Base-by-base conservation (phyloP, 2,113 vertebrate species). In the Ifrita kowaldi region DNA sequence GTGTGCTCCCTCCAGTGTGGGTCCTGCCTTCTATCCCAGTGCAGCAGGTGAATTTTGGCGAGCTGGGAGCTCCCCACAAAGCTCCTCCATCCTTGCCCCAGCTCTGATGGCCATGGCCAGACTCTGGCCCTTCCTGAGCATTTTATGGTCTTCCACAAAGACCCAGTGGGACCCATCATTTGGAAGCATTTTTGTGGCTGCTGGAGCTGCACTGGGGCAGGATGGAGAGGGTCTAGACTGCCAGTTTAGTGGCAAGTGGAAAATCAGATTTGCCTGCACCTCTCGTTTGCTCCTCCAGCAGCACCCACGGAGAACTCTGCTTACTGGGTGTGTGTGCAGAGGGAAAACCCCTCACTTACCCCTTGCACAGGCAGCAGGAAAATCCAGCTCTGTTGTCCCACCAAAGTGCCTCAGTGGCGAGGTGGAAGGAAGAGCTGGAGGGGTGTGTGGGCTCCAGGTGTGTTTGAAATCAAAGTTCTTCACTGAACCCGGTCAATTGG, bases 1-100 rank as follows among this genome's bases (percentile, higher is more conserved):
- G 2, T 26, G 2, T 10, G 4, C 10, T 28, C 24, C 22, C 18
- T 69, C 49, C 87, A 70, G 27, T 1, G 0, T 18, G 44, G 4
- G 22, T 55, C 23, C 55, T 78, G 33, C 35, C 49, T 32, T 65
- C 65, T 14, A 3, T 33, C 13, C 28, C 7, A 1, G 9, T 18
- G 26, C 44, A 74, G 30, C 9, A 64, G 35, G 5, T 22, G 11
- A 26, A 23, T 24, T 7, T n/a, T n/a, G 37, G 27, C 1, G 7
- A 56, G 49, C 50, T 42, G 67, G 70, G 30, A 65, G 35, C 33
- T 77, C 53, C n/a, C 47, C 60, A 20, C 35, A 69, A 37, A 77
- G 33, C 22, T 74, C 18, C 42, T 21, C 46, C 50, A 21, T 39
- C 18, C 63, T 35, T 41, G 32, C 14, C 11, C 12, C 33, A 67